Conservation (phyloP, 1,140 invertebrate genomes). For the Drosophila melanica region DNA sequence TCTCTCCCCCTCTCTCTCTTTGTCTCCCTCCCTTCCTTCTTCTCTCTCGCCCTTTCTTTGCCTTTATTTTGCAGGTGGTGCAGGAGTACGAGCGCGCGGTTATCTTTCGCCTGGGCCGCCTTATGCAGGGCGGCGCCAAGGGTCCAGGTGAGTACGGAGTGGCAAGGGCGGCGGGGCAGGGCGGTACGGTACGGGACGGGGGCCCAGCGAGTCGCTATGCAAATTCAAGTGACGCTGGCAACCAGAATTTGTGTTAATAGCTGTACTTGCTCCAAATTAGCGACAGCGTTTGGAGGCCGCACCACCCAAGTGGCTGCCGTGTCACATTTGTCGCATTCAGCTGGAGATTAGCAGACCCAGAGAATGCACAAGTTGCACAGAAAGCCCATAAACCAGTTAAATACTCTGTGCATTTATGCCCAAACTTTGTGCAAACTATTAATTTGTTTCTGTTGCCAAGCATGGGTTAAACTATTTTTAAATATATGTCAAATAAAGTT, state of each 20-base stretch:
- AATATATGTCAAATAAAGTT: no score
- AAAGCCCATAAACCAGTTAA: neutral
- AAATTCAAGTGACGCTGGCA: constrained; percentile 69
- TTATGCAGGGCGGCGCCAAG: constrained; percentile 94
- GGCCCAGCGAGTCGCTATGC: constrained; percentile 87
- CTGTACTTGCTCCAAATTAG: constrained; percentile 83
- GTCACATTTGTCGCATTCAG: constrained; percentile 3
- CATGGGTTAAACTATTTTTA: no score
- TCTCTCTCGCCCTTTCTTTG: neutral
- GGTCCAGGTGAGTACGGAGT: constrained; percentile 89
- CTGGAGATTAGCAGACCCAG: constrained; percentile 2
- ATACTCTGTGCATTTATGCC: neutral
- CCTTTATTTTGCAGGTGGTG: constrained; percentile 88
- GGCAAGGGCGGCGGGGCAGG: constrained; percentile 6
- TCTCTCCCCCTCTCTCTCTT: neutral
- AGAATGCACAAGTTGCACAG: neutral
- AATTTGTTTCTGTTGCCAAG: no score
- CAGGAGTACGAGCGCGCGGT: constrained; percentile 96
- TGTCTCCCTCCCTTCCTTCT: constrained; percentile 11
- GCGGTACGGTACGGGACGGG: neutral
- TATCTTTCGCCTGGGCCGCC: constrained; percentile 93
- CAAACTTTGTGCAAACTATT: no score
- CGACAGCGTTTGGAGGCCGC: constrained; percentile 35
- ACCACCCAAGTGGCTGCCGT: constrained; percentile 7
- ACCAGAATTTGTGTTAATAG: constrained; percentile 81